A percentile compares a stretch with the other conserved stretches of the same genome.
These are phyloP conservation scores for Drusus annulatus DNA, from an alignment of 1,140 invertebrate genomes.

Conservation along the genomic window DNA sequence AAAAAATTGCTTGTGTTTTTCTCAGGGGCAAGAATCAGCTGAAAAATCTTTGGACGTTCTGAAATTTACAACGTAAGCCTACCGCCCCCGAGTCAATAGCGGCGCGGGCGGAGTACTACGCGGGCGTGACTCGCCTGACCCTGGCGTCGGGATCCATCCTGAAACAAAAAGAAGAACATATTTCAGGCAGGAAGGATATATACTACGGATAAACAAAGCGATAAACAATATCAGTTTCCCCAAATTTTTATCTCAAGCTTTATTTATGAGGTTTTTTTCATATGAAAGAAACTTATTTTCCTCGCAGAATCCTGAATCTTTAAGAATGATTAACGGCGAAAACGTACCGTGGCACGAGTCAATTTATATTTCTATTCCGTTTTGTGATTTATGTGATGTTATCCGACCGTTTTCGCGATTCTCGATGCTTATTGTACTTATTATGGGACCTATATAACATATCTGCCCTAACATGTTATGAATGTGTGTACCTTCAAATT, in stretches of 20 bases:
- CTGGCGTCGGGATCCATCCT: background rate
- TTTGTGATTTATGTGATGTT: no score
- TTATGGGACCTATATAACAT: no score
- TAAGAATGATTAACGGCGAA: no score
- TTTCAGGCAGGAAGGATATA: slow-evolving; percentile 6
- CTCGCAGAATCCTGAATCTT: no score
- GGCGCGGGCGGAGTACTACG: background rate
- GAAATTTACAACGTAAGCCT: slow-evolving; percentile 28
- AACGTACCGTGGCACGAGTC: no score
- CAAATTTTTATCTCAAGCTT: background rate
- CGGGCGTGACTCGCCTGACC: background rate
- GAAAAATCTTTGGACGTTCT: no score
- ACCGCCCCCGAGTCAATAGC: slow-evolving; percentile 27
- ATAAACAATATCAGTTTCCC: slow-evolving; percentile 14
- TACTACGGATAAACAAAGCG: slow-evolving; percentile 26
- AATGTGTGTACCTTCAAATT: no score
- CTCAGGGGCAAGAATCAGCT: background rate
- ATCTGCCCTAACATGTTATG: no score
- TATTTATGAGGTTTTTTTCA: background rate
- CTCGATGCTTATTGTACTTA: no score
- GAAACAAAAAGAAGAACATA: slow-evolving; percentile 19
- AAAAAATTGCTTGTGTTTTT: background rate
- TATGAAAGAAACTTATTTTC: no score
- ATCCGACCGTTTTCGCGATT: no score
- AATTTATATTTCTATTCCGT: no score